Evolutionary conservation across 2,888 invertebrate genomes (phyloP), one percentile per base, ranked within the genome.

Genomic region (Habroteleia sp.): DNA sequence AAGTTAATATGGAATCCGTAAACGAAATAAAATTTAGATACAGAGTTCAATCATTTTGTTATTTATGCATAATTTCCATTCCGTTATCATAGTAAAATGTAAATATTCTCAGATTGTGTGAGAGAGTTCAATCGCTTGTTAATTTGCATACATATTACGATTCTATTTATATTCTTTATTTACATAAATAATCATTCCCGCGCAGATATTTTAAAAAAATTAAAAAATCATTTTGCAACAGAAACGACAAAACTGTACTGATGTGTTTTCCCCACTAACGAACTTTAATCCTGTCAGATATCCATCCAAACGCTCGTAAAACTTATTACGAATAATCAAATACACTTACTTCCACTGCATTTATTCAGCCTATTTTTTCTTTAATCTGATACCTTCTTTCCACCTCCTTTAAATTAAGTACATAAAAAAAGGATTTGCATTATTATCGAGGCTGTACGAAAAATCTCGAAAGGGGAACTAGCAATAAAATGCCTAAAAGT

Each of bases 251-350:
- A 37, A 44, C 37, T 7, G 17, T 14, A 13, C 46, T 58, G 58
- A 68, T 48, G 68, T 48, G 50, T 68, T 50, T 68, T 50, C 35
- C 11, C 48, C 8, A n/a, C 25, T 68, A 58, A 41, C 35, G 10
- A 58, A 35, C 3, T n/a, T 3, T 54, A 44, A 44, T 50, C 16
- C 41, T 17, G 31, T 35, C 48, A 66, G 29, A 31, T 27, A 31
- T 56, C 44, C 37, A 13, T 33, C 29, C 13, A 41, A n/a, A n/a
- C n/a, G n/a, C n/a, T n/a, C 10, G 35, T 29, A 37, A 44, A 46
- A 41, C 27, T 4, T 52, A 33, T 65, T 44, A 46, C 17, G n/a
- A 60, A 8, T 27, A 42, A 31, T 16, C 20, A 23, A 33, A 23
- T 39, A 16, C 23, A 6, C 23, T 41, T 20, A 0, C 25, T 14